These are phyloP conservation scores for Caerostris extrusa DNA, from an alignment of 1,140 invertebrate genomes.

Conservation along the genomic window DNA sequence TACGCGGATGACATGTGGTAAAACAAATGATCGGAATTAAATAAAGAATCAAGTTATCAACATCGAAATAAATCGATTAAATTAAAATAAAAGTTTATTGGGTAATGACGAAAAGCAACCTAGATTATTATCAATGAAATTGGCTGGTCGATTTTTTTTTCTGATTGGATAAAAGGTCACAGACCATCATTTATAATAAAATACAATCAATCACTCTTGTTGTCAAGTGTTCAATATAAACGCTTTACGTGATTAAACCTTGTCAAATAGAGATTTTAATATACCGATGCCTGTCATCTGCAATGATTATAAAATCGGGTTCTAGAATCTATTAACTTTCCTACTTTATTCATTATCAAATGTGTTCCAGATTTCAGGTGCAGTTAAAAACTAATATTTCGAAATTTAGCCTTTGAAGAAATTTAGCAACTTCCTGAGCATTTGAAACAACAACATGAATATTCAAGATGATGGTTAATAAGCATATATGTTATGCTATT, in stretches of 20 bases:
- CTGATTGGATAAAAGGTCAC: background rate
- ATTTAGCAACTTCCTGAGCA: too few species aligned
- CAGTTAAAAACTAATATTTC: too few species aligned
- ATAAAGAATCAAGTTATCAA: slow-evolving; percentile 24
- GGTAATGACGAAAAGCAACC: background rate
- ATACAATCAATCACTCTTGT: slow-evolving; percentile 21
- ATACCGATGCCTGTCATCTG: slow-evolving; percentile 4
- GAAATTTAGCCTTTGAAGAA: too few species aligned
- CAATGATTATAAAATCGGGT: slow-evolving; percentile 17
- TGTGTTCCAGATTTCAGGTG: background rate
- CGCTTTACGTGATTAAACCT: slow-evolving; percentile 21
- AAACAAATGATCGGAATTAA: background rate
- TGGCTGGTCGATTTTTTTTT: background rate
- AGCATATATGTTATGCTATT: too few species aligned
- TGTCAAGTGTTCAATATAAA: slow-evolving; percentile 32
- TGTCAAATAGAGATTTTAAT: slow-evolving; percentile 33
- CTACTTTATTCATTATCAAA: background rate
- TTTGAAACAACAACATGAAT: too few species aligned
- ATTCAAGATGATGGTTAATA: too few species aligned
- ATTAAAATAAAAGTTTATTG: slow-evolving; percentile 13
- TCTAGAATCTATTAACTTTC: slow-evolving; percentile 9
- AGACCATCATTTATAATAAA: slow-evolving; percentile 28
- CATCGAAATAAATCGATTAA: slow-evolving; percentile 9
- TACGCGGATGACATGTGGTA: background rate
- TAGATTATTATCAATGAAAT: slow-evolving; percentile 20